Percentiles rank a stretch among this genome's conserved stretches.
Evolutionary conservation across 2,797 vertebrate species (phyloP).

Genomic region (Chiloscyllium punctatum): DNA sequence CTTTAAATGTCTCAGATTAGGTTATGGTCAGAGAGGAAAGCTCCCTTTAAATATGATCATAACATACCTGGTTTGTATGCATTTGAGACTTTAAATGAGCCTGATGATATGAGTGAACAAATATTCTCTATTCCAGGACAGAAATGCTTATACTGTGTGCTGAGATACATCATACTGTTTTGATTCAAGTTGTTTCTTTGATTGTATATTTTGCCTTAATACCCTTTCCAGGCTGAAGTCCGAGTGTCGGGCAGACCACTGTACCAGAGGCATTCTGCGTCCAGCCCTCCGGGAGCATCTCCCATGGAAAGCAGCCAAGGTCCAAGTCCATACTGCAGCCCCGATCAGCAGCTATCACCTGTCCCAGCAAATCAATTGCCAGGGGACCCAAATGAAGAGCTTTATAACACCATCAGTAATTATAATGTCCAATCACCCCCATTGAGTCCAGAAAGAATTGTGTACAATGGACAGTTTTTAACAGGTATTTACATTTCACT

Average conservation of each 20-base stretch:
- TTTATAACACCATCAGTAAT: neutral
- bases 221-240: constrained; percentile 12
- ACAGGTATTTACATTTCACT: neutral
- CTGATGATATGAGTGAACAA: neutral
- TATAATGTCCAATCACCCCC: neutral
- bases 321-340: constrained; percentile 18
- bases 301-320: neutral
- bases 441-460: constrained; percentile 13
- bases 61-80: neutral
- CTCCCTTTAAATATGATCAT: neutral
- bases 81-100: neutral
- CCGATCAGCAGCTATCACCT: neutral
- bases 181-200: neutral
- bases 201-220: neutral
- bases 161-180: neutral
- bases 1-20: neutral
- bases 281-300: constrained; percentile 4
- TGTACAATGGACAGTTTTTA: constrained; percentile 6
- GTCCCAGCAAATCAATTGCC: neutral
- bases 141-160: neutral
- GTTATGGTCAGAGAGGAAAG: neutral
- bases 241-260: neutral
- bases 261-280: constrained; percentile 19
- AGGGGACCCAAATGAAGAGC: neutral
- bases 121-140: neutral